phyloP scores from a whole-genome alignment of 1,140 invertebrate genomes.

The Choristoneura fumiferana region DNA sequence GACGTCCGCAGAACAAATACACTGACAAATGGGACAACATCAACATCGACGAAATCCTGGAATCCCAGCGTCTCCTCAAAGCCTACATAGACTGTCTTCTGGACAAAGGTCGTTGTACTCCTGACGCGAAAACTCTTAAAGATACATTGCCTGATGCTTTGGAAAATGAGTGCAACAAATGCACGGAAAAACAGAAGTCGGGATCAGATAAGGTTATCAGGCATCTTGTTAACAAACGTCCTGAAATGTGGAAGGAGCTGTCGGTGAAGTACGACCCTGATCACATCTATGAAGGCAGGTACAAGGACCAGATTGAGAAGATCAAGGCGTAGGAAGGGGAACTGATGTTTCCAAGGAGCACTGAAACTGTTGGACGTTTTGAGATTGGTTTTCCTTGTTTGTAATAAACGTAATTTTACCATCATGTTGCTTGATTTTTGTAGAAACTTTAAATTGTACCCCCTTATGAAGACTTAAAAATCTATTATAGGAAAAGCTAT shows the following conservation, averaged over 20 bases:
- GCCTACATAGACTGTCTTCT: slow-evolving; percentile 86
- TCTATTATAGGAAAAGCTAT: no score
- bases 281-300: slow-evolving; percentile 80
- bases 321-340: slow-evolving; percentile 35
- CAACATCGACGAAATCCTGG: slow-evolving; percentile 85
- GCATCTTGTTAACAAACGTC: slow-evolving; percentile 80
- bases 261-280: slow-evolving; percentile 83
- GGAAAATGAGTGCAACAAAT: slow-evolving; percentile 83
- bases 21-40: slow-evolving; percentile 87
- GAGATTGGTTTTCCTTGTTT: not conserved
- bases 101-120: slow-evolving; percentile 84
- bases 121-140: slow-evolving; percentile 85
- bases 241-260: slow-evolving; percentile 81
- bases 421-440: no score
- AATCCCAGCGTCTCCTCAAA: slow-evolving; percentile 83
- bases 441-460: no score
- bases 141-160: slow-evolving; percentile 84
- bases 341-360: no score
- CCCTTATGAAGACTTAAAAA: no score
- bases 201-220: slow-evolving; percentile 81
- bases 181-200: slow-evolving; percentile 81
- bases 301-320: slow-evolving; percentile 76
- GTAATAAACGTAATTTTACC: slow-evolving; percentile 12
- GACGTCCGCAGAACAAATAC: slow-evolving; percentile 79
- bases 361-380: no score